Percentiles rank a stretch among this genome's conserved stretches.
Conservation (phyloP, 2,797 vertebrate species). For the Nothura maculosa region DNA sequence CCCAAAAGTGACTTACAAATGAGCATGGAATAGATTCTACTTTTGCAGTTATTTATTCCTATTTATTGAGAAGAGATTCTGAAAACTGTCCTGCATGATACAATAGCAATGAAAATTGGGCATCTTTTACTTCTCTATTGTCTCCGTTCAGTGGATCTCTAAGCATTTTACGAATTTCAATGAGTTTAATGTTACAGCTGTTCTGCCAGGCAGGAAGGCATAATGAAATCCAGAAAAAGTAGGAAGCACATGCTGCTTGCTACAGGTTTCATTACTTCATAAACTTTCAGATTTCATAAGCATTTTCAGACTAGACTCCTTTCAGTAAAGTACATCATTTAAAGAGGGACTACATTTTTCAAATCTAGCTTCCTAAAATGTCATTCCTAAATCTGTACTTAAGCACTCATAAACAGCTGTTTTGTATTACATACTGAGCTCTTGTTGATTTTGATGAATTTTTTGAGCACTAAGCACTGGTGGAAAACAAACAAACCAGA, state of each 20-base stretch:
- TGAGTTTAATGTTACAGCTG: slow-evolving; percentile 53
- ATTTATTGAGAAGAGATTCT: slow-evolving; percentile 19
- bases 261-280: slow-evolving; percentile 44
- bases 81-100: slow-evolving; percentile 11
- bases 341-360: not conserved
- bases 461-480: not conserved
- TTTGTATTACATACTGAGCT: not conserved
- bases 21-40: not conserved
- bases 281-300: not conserved
- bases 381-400: not conserved
- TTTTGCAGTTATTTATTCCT: slow-evolving; percentile 56
- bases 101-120: slow-evolving; percentile 31
- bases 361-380: not conserved
- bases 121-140: slow-evolving; percentile 41
- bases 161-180: slow-evolving; percentile 55
- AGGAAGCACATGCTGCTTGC: not conserved
- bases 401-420: not conserved
- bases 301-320: not conserved
- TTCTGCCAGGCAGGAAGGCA: slow-evolving; percentile 40
- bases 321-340: not conserved
- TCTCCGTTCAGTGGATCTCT: slow-evolving; percentile 49
- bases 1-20: slow-evolving; percentile 19
- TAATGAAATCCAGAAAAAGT: slow-evolving; percentile 41
- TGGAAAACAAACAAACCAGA: not conserved
- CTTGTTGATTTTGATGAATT: not conserved